A percentile compares a stretch with the other conserved stretches of the same genome.
Conservation (phyloP, 2,888 invertebrate genomes). For the Choreutis nemorana region DNA sequence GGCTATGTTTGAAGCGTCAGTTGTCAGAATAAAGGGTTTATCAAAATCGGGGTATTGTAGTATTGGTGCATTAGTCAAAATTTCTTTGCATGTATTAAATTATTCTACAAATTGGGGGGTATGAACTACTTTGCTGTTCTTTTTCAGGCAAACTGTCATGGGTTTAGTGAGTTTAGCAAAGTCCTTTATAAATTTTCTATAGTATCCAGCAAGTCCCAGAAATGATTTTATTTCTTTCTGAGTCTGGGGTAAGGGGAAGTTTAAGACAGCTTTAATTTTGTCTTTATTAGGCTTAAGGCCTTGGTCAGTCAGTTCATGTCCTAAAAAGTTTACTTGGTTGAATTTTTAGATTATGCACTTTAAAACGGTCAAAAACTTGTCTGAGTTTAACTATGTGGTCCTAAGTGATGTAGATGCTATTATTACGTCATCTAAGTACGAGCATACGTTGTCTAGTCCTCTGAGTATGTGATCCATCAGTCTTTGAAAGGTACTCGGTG, state of each 20-base stretch:
- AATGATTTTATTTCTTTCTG: conserved; percentile 19
- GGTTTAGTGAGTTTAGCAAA: conserved; percentile 20
- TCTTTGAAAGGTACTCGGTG: conserved; percentile 17
- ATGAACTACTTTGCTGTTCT: conserved; percentile 9
- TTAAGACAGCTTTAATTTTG: conserved; percentile 13
- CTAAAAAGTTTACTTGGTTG: too few relatives aligned
- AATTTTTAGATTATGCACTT: not conserved
- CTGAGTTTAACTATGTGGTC: not conserved
- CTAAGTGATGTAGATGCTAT: conserved; percentile 1
- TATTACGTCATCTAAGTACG: conserved; percentile 1
- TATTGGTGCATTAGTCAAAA: conserved; percentile 18
- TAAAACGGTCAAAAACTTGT: not conserved
- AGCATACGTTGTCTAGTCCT: not conserved
- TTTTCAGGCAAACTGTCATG: conserved; percentile 4
- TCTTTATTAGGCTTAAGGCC: conserved; percentile 9
- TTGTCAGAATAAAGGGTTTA: conserved; percentile 14
- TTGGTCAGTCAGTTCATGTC: too few relatives aligned
- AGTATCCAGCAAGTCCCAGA: conserved; percentile 25
- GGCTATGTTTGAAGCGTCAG: conserved; percentile 20
- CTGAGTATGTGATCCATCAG: not conserved
- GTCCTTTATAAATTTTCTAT: conserved; percentile 25
- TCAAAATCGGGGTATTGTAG: conserved; percentile 25
- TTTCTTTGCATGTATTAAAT: conserved; percentile 12
- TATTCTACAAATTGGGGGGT: too few relatives aligned
- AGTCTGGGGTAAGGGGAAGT: conserved; percentile 12